Conservation (phyloP, 2,113 vertebrate genomes). For the Oriolus oriolus region DNA sequence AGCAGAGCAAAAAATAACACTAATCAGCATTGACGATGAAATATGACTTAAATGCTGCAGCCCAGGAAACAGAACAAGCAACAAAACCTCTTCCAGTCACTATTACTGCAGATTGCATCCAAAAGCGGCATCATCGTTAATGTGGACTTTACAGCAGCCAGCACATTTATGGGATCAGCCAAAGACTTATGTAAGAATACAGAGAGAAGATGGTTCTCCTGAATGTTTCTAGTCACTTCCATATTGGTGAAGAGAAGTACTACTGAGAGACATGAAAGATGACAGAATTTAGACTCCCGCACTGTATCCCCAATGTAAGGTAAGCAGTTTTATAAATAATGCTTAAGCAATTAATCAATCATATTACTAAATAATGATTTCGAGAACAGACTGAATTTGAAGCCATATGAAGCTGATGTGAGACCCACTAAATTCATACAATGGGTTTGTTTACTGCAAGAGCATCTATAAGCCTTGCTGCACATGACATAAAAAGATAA, state of each 20-base stretch:
- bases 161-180: slow-evolving; percentile 5
- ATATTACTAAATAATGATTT: not conserved
- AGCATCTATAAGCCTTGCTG: not conserved
- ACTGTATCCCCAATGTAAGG: not conserved
- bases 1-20: not conserved
- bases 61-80: slow-evolving; percentile 2
- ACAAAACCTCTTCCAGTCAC: not conserved
- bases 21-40: not conserved
- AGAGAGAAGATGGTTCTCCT: not conserved
- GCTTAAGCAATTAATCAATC: not conserved
- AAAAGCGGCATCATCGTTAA: not conserved
- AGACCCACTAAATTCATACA: not conserved
- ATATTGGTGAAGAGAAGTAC: not conserved
- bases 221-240: not conserved
- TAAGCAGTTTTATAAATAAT: not conserved
- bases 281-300: not conserved
- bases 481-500: not conserved
- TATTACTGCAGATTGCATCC: not conserved
- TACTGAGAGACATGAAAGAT: not conserved
- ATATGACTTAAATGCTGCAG: not conserved
- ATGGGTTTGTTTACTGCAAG: not conserved
- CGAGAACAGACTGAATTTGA: not conserved
- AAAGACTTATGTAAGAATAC: not conserved
- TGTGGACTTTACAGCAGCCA: not conserved
- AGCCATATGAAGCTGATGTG: slow-evolving; percentile 29